These are phyloP conservation scores for Cephus pulcher DNA, from an alignment of 2,888 invertebrate genomes.

Conservation along the genomic window DNA sequence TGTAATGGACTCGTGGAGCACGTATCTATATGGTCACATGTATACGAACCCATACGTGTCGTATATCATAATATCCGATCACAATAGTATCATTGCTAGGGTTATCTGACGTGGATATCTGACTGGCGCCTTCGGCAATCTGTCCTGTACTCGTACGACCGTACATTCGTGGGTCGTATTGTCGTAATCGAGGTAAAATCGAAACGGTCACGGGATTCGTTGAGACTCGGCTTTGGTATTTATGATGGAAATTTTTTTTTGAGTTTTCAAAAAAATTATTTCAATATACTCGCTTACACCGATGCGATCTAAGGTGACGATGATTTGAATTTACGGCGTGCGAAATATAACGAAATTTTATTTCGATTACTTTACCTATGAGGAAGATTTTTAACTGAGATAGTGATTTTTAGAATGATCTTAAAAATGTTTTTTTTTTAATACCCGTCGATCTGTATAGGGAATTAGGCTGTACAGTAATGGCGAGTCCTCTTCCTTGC, in stretches of 20 bases:
- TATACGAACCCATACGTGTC: conserved; percentile 7
- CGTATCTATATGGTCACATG: not conserved
- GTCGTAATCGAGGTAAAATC: not conserved
- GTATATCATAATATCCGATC: conserved; percentile 48
- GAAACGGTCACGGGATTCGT: not conserved
- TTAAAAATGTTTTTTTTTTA: not conserved
- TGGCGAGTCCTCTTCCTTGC: not conserved
- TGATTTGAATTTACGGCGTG: not conserved
- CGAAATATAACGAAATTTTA: no score
- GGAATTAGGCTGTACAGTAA: not conserved
- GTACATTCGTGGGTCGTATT: not conserved
- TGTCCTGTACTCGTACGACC: not conserved
- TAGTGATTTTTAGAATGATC: no score
- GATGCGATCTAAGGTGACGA: not conserved
- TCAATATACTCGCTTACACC: not conserved
- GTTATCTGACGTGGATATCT: conserved; percentile 7
- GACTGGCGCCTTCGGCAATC: conserved; percentile 3
- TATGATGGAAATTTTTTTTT: not conserved
- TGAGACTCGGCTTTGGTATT: not conserved
- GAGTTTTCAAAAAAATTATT: no score
- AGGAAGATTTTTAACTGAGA: not conserved
- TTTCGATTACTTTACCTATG: not conserved
- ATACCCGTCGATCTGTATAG: not conserved
- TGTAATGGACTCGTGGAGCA: not conserved
- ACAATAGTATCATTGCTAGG: conserved; percentile 22